Evolutionary conservation across 2,113 vertebrate genomes (phyloP).

Genomic region (Planiliza haematocheilus): DNA sequence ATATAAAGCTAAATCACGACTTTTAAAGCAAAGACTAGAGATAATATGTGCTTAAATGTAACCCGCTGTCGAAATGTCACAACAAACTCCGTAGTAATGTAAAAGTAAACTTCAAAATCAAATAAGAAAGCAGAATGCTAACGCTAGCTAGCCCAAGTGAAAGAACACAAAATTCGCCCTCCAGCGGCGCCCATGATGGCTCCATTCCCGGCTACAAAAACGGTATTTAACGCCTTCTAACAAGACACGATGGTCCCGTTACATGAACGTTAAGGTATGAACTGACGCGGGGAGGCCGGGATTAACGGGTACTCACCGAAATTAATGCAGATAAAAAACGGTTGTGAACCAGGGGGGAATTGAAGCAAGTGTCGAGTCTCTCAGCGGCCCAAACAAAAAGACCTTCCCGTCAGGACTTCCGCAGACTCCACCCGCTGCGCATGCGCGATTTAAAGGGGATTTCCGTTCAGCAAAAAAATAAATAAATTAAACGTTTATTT

Average conservation of each 20-base stretch:
- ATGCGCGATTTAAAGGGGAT: slow-evolving; percentile 56
- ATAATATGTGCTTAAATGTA: rapidly evolving
- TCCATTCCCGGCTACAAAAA: not conserved
- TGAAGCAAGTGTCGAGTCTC: slow-evolving; percentile 54
- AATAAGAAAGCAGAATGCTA: not conserved
- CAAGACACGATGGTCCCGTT: rapidly evolving
- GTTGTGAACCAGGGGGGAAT: slow-evolving; percentile 75
- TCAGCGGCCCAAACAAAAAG: slow-evolving; percentile 78
- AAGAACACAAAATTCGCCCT: slow-evolving; percentile 26
- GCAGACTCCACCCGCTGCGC: slow-evolving; percentile 65
- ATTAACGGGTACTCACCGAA: slow-evolving; percentile 77
- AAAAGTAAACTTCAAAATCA: no score
- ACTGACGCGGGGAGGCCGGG: rapidly evolving
- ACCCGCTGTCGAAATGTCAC: not conserved
- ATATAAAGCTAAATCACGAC: rapidly evolving
- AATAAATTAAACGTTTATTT: not conserved
- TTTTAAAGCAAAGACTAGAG: rapidly evolving
- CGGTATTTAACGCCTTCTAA: rapidly evolving
- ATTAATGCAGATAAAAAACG: slow-evolving; percentile 86
- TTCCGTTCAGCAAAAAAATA: slow-evolving; percentile 9
- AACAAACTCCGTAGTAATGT: rapidly evolving
- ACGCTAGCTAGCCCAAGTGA: slow-evolving; percentile 13
- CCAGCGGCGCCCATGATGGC: slow-evolving; percentile 26
- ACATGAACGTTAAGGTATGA: rapidly evolving
- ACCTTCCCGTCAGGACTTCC: slow-evolving; percentile 59